A percentile compares a stretch with the other conserved stretches of the same genome.
Conservation (phyloP, 2,888 invertebrate species). For the Ectemnius cavifrons region DNA sequence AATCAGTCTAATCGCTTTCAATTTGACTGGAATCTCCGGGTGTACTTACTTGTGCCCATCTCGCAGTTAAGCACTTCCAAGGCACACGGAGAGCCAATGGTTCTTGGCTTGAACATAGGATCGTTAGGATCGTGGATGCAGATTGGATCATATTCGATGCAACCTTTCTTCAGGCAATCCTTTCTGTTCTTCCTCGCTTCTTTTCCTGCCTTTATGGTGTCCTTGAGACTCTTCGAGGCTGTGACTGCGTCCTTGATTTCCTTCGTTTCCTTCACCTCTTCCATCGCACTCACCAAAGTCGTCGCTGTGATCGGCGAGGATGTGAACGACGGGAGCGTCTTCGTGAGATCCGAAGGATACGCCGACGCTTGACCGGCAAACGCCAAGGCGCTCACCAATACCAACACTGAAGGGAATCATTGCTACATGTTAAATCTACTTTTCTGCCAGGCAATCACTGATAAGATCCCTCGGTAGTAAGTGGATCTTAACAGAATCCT, state of each 20-base stretch:
- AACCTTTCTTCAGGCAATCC: slow-evolving; percentile 78
- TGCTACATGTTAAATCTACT: not conserved
- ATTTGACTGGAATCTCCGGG: not conserved
- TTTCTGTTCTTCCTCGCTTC: slow-evolving; percentile 83
- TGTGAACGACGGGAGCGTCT: slow-evolving; percentile 20
- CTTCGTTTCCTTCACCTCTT: slow-evolving; percentile 64
- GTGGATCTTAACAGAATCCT: no score
- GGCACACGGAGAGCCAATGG: slow-evolving; percentile 83
- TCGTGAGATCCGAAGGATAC: no score
- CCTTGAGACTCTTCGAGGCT: slow-evolving; percentile 68
- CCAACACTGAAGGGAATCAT: slow-evolving; percentile 51
- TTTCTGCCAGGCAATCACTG: not conserved
- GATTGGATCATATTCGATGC: slow-evolving; percentile 80
- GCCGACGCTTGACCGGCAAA: slow-evolving; percentile 50
- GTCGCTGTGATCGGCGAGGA: slow-evolving; percentile 35
- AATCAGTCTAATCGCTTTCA: not conserved
- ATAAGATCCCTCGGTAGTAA: no score
- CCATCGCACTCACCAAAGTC: slow-evolving; percentile 32
- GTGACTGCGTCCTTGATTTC: slow-evolving; percentile 62
- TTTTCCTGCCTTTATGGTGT: slow-evolving; percentile 79
- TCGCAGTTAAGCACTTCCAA: slow-evolving; percentile 84
- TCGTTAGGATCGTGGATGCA: slow-evolving; percentile 82
- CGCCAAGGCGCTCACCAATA: slow-evolving; percentile 55
- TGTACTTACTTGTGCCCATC: slow-evolving; percentile 81
- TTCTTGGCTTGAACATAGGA: slow-evolving; percentile 78